Conservation (phyloP, 1,140 invertebrate species). For the Vanessa tameamea region DNA sequence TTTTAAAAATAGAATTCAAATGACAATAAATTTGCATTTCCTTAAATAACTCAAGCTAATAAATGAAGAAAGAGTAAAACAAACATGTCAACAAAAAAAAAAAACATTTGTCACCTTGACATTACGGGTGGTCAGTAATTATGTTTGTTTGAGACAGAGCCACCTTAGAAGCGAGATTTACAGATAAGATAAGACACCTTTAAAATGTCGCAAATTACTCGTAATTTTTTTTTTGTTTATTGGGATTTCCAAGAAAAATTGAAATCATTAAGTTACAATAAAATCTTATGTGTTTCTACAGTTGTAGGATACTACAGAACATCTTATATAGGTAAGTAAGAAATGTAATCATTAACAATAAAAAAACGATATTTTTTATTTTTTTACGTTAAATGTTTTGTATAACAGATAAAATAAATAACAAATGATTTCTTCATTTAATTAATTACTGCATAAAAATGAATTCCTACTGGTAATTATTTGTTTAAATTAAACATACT, state of each 20-base stretch:
- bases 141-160: slow-evolving; percentile 39
- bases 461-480: too few relatives aligned
- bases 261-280: too few relatives aligned
- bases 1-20: neutral
- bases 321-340: too few relatives aligned
- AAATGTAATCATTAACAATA: too few relatives aligned
- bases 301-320: too few relatives aligned
- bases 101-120: slow-evolving; percentile 20
- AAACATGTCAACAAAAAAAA: slow-evolving; percentile 9
- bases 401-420: too few relatives aligned
- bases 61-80: slow-evolving; percentile 16
- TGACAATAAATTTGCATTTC: neutral
- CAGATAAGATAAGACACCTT: slow-evolving; percentile 44
- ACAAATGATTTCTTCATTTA: too few relatives aligned
- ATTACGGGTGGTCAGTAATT: slow-evolving; percentile 45
- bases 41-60: neutral
- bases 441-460: too few relatives aligned
- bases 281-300: too few relatives aligned
- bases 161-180: slow-evolving; percentile 35
- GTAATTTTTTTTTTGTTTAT: slow-evolving; percentile 39
- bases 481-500: too few relatives aligned
- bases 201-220: slow-evolving; percentile 43
- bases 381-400: too few relatives aligned
- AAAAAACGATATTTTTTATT: too few relatives aligned
- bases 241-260: neutral